phyloP scores from a whole-genome alignment of 2,113 vertebrate species.

The Vanacampus margaritifer region DNA sequence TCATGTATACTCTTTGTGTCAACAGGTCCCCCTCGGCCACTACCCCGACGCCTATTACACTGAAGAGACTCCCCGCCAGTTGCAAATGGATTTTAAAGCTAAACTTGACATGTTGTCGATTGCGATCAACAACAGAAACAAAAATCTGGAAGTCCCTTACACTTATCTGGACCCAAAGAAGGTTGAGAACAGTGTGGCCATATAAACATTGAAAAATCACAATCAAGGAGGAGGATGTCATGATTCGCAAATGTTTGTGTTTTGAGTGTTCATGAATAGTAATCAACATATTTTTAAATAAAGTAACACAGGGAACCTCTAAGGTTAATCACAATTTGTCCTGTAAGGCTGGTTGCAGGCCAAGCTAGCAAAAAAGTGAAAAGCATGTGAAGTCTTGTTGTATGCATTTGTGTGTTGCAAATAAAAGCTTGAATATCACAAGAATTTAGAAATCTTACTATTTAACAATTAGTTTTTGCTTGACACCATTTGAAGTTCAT shows the following conservation, averaged over 20 bases:
- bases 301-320: too few species aligned
- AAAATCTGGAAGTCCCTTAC: conserved; percentile 22
- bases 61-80: conserved; percentile 14
- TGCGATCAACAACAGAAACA: conserved; percentile 23
- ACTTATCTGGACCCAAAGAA: conserved; percentile 16
- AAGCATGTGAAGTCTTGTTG: too few species aligned
- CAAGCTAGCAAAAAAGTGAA: too few species aligned
- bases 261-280: background rate
- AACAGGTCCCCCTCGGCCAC: conserved; percentile 19
- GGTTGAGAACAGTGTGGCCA: conserved; percentile 36
- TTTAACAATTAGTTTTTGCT: too few species aligned
- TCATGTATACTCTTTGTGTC: background rate
- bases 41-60: conserved; percentile 22
- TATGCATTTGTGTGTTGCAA: too few species aligned
- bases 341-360: too few species aligned
- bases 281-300: too few species aligned
- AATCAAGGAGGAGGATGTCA: background rate
- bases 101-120: conserved; percentile 13
- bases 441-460: too few species aligned
- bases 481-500: too few species aligned
- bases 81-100: conserved; percentile 23
- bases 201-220: conserved; percentile 7
- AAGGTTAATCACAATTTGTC: too few species aligned
- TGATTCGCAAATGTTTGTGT: background rate
- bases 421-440: too few species aligned